Conservation (phyloP, 1,140 invertebrate genomes). For the Oryzaephilus surinamensis region DNA sequence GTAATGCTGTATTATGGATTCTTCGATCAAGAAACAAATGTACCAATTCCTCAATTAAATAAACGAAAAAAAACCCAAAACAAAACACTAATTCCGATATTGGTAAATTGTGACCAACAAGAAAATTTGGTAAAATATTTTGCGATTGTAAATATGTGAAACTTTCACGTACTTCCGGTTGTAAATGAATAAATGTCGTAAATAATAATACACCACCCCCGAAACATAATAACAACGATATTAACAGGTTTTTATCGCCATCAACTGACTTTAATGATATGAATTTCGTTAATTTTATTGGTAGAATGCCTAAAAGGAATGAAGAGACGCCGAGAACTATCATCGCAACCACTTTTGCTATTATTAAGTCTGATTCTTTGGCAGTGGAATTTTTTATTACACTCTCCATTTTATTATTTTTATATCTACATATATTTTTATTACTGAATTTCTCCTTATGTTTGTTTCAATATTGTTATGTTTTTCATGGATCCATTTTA, state of each 20-base stretch:
- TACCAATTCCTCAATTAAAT: conserved; percentile 59
- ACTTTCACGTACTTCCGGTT: conserved; percentile 59
- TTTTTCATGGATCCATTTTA: no score
- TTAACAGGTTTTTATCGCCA: conserved; percentile 38
- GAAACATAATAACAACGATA: conserved; percentile 59
- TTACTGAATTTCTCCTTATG: no score
- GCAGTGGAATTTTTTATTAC: conserved; percentile 7
- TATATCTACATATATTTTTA: no score
- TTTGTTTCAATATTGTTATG: no score
- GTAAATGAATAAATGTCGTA: conserved; percentile 65
- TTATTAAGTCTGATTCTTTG: conserved; percentile 24
- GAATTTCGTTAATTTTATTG: conserved; percentile 44
- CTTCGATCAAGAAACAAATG: conserved; percentile 46
- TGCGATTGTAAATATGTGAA: conserved; percentile 36
- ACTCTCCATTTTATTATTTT: no score
- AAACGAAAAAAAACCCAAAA: conserved; percentile 61
- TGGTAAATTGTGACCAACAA: conserved; percentile 38
- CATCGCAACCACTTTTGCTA: conserved; percentile 60
- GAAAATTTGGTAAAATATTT: conserved; percentile 33
- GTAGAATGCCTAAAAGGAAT: conserved; percentile 56
- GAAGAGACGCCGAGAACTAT: conserved; percentile 54
- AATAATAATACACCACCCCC: conserved; percentile 72
- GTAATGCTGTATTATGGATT: conserved; percentile 41
- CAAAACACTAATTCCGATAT: conserved; percentile 58
- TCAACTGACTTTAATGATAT: conserved; percentile 30